Evolutionary conservation across 2,888 invertebrate species (phyloP), one percentile per base, ranked within the genome.

Genomic region (Orchestes rusci): DNA sequence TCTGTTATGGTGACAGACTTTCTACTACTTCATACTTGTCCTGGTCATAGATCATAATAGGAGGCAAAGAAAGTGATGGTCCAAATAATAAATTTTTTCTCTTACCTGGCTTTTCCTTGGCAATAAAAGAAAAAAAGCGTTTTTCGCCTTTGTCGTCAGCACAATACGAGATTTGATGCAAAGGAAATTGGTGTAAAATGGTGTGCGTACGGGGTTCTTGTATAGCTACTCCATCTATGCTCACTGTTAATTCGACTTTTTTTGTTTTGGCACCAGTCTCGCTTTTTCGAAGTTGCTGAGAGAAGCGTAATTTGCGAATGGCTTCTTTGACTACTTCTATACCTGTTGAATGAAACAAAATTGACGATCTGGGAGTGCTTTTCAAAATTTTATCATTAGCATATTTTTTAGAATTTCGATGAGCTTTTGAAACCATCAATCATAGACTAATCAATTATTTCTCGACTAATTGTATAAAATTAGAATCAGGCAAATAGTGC

Each of bases 81-180:
- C 27, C 12, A 12, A 30, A 30, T 30, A 7, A 10, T 13, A 12
- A 23, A 1, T 23, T 23, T 23, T 23, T 8, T 23, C 15, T 4
- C 15, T 56, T 53, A 67, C 67, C 66, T 62, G 67, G 65, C 53
- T 61, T 64, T 19, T 66, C 82, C 68, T 92, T 92, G 28, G 91
- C 93, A 53, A 94, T 92, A 68, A 93, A 94, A 5, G 91, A 91
- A 71, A 97, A 95, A 72, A 95, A 94, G 59, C 91, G 88, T 69
- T 95, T 96, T 58, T 95, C 95, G 39, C 93, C 91, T 67, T 97
- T 97, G 70, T 97, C 97, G 66, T 97, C 97, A 1, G 97, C 96
- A 73, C 96, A 97, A 72, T 97, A 97, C 1, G 95, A 96, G 71
- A 97, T 97, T 71, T 94, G 82, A 68, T 96, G 95, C 33, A 97